Conservation (phyloP, 1,140 invertebrate species). For the Periplaneta americana region DNA sequence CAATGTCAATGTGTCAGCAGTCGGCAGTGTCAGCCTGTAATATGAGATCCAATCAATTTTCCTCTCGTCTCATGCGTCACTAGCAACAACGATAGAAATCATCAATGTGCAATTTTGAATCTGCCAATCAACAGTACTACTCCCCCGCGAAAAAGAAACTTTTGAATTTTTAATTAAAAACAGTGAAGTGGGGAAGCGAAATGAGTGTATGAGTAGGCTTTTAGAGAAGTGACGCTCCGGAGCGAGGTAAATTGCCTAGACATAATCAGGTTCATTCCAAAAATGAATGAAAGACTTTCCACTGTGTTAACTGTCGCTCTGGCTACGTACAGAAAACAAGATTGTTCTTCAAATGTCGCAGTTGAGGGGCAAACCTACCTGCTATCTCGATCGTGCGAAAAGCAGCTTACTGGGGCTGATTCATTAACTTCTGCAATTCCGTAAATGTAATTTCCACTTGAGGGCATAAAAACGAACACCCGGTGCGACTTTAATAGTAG, state of each 20-base stretch:
- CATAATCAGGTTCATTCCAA: neutral
- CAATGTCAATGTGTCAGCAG: neutral
- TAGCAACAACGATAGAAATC: neutral
- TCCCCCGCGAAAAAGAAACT: neutral
- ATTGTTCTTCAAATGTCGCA: no score
- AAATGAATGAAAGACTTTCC: neutral
- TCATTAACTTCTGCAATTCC: no score
- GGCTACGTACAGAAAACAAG: no score
- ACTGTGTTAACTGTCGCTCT: no score
- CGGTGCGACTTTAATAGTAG: no score
- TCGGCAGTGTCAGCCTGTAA: neutral
- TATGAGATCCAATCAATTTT: neutral
- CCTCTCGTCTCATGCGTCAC: no score
- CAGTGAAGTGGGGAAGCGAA: neutral
- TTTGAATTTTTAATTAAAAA: neutral
- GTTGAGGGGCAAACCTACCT: no score
- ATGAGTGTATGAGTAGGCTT: neutral
- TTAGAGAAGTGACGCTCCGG: neutral
- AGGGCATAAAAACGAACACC: no score
- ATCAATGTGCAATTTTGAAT: neutral
- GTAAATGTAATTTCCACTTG: no score
- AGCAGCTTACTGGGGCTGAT: no score
- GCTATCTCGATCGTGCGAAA: no score
- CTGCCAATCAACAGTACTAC: neutral
- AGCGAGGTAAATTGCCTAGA: neutral